Conservation (phyloP, 1,140 invertebrate species). For the Atopsyche davidsoni region DNA sequence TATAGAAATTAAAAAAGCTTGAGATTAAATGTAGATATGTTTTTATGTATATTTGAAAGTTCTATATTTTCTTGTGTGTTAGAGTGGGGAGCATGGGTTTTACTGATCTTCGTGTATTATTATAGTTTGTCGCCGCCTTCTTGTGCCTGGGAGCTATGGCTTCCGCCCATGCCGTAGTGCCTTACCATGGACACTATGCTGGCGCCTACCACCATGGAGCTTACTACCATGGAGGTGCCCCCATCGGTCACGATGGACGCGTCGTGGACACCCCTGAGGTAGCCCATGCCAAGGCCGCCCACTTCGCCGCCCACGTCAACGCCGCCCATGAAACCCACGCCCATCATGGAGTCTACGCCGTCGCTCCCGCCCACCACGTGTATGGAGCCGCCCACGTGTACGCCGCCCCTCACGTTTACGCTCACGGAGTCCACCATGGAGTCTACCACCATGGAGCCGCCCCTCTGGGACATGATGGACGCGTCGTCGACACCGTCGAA, state of each 20-base stretch:
- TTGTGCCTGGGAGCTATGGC: not conserved
- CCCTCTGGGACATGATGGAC: slow-evolving; percentile 33
- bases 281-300: slow-evolving; percentile 44
- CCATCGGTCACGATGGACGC: slow-evolving; percentile 34
- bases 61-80: too few relatives aligned
- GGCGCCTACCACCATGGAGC: not conserved
- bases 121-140: not conserved
- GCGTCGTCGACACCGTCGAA: slow-evolving; percentile 43
- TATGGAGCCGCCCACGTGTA: slow-evolving; percentile 28
- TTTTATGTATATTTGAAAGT: too few relatives aligned
- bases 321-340: slow-evolving; percentile 11
- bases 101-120: too few relatives aligned
- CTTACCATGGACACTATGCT: not conserved
- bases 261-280: slow-evolving; percentile 44
- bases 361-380: slow-evolving; percentile 29
- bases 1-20: too few relatives aligned
- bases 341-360: slow-evolving; percentile 23
- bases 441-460: slow-evolving; percentile 6
- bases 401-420: slow-evolving; percentile 23
- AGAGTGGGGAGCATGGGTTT: too few relatives aligned
- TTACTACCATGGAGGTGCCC: slow-evolving; percentile 8
- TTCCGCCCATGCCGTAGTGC: not conserved
- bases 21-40: too few relatives aligned
- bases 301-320: slow-evolving; percentile 34
- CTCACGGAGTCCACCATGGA: not conserved